Evolutionary conservation across 2,888 invertebrate genomes (phyloP).

Genomic region (Pyrrhosoma nymphula): DNA sequence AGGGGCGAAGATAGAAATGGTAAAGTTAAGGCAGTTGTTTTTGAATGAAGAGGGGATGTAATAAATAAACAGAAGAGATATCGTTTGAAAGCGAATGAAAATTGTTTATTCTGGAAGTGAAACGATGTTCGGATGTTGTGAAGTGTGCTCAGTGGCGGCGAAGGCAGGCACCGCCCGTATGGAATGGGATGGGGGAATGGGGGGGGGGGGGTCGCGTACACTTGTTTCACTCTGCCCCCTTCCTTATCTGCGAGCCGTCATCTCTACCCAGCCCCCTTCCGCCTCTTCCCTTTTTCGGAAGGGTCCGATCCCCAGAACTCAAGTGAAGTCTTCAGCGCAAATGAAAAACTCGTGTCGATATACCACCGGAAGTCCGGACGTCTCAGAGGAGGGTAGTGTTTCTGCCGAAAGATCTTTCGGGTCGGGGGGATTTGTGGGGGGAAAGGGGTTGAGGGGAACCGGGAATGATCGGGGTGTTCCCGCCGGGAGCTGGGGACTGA

Average conservation of each 20-base stretch:
- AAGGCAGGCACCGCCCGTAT: no score
- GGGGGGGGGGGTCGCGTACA: no score
- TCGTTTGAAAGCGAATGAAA: neutral
- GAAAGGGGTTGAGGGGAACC: neutral
- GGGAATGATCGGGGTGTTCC: neutral
- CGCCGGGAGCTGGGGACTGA: no score
- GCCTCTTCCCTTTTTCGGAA: neutral
- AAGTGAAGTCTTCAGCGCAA: neutral
- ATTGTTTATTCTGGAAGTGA: neutral
- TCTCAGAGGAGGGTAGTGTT: neutral
- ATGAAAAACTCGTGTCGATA: slow-evolving; percentile 27
- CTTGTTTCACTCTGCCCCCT: no score
- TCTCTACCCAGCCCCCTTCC: neutral
- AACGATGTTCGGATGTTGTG: neutral
- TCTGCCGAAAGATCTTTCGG: neutral
- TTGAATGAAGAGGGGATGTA: neutral
- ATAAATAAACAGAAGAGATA: neutral
- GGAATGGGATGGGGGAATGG: no score
- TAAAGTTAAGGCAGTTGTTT: neutral
- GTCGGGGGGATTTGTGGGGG: neutral
- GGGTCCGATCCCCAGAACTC: neutral
- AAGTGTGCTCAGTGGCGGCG: neutral
- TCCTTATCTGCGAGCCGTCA: neutral
- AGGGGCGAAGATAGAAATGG: neutral
- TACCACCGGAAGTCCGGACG: neutral